Base-by-base conservation (phyloP, 2,888 invertebrate genomes). In the Bellardia pandia region DNA sequence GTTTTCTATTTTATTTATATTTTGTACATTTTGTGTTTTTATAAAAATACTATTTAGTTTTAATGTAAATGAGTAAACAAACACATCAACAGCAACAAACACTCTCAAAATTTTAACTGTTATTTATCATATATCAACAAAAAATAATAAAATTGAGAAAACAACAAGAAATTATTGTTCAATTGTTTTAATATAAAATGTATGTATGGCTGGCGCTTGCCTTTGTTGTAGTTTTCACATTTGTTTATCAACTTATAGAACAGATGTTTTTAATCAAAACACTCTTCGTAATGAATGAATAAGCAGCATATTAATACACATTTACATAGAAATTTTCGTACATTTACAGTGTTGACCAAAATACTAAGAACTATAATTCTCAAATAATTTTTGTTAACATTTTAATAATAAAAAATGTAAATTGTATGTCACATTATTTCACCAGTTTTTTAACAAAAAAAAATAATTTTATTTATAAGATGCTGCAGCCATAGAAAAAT, bases 181-280 rank as follows among this genome's bases (percentile, higher is more conserved):
- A 76, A 80, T 80, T 71, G 45, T 64, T 69, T 53, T 14, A n/a
- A 72, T 37, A 37, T 23, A 33, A 2, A 45, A 45, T 45, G 11
- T 13, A 13, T 5, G 37, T 6, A 79, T 62, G 16, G 62, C 13
- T 81, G 75, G 71, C 75, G 64, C 79, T 79, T 66, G 23, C 33
- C 1, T 14, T 37, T 66, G 8, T 69, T 71, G 23, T 23, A 48
- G 30, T 51, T 62, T 37, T 60, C 8, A 30, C 2, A n/a, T 77
- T 68, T 80, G 23, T 75, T 60, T 74, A 56, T 85, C 16, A 45
- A 71, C 58, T 75, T 79, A 72, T 79, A 45, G 62, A 79, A 72
- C 83, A 86, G 83, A 86, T 83, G 83, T 80, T 86, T 86, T 74
- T 23, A 80, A 86, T 80, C 83, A 80, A 86, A 80, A 84, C 72